These are phyloP conservation scores for Orestias chungarensis DNA, from an alignment of 2,797 vertebrate species.

Conservation along the genomic window DNA sequence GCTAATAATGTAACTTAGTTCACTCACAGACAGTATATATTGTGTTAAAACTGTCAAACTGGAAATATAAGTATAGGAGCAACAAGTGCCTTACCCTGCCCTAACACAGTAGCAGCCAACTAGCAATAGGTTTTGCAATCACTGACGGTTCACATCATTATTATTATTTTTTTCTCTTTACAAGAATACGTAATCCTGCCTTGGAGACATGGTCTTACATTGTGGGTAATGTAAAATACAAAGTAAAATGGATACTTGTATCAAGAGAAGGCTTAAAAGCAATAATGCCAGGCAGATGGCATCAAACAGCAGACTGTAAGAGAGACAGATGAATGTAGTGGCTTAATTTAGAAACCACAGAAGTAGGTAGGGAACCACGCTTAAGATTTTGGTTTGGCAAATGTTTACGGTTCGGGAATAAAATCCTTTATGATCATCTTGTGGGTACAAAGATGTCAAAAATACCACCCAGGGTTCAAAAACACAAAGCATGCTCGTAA, in stretches of 20 bases:
- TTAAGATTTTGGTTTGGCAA: constrained; percentile 3
- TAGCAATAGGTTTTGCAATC: not conserved
- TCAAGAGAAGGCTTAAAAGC: constrained; percentile 1
- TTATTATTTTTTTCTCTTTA: not conserved
- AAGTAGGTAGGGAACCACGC: constrained; percentile 14
- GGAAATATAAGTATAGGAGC: not conserved
- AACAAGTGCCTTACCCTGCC: not conserved
- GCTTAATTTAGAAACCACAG: constrained; percentile 32
- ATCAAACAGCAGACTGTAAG: constrained; percentile 9
- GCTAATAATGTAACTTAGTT: not conserved
- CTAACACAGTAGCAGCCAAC: not conserved
- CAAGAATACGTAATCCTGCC: not conserved
- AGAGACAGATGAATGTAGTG: constrained; percentile 1
- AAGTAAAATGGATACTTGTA: not conserved
- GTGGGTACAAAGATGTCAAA: constrained; percentile 7
- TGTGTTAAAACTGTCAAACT: not conserved
- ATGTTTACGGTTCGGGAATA: constrained; percentile 2
- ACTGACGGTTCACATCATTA: not conserved
- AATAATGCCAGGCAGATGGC: not conserved
- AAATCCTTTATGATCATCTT: constrained; percentile 23
- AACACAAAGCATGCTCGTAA: not conserved
- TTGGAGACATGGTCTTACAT: not conserved
- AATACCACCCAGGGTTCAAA: not conserved
- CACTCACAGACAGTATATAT: not conserved
- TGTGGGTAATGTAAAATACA: not conserved